Base-by-base conservation (phyloP, 2,888 invertebrate genomes). In the Hirtodrosophila cameraria region DNA sequence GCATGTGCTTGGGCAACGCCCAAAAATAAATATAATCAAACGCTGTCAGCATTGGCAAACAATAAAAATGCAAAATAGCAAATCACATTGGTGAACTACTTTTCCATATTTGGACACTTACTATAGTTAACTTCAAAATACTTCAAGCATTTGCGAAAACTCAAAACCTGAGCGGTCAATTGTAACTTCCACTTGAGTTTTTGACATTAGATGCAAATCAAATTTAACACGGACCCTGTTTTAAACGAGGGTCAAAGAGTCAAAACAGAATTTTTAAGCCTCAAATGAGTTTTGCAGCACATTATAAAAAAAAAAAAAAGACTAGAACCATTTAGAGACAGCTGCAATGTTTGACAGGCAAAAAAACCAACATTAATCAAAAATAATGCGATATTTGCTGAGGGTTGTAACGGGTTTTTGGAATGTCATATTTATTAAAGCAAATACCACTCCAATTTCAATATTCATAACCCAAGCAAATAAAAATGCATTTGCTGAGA, bases 11-110 rank as follows among this genome's bases (percentile, higher is more conserved):
- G 46, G 76, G 39, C 86, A 86, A 86, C 78, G 78, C 78, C 78
- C 78, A 83, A 79, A 86, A 79, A 78, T 78, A 78, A 78, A 79
- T 78, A 79, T 64, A 86, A 79, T 79, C 84, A 86, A 79, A 83
- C 25, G 86, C 86, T 86, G 78, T 86, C 78, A 80, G 74, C 86
- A 78, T 79, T 75, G 59, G 79, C 60, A 64, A 83, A 79, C 85
- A 86, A 79, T 79, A 86, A 83, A 79, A 80, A 79, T 80, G 81
- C 81, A 83, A 83, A 79, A 80, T 53, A 57, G 55, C 62, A 63
- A 83, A 80, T 57, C 86, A 65, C 86, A 86, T 73, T 75, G 79
- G 11, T 60, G 78, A 73, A 65, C 86, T 57, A 79, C 68, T 60
- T 79, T 73, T 41, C 86, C 86, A 84, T 77, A 84, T 80, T 86